These are phyloP conservation scores for Leucoraja ocellata DNA, from an alignment of 2,797 vertebrate genomes.

Conservation along the genomic window DNA sequence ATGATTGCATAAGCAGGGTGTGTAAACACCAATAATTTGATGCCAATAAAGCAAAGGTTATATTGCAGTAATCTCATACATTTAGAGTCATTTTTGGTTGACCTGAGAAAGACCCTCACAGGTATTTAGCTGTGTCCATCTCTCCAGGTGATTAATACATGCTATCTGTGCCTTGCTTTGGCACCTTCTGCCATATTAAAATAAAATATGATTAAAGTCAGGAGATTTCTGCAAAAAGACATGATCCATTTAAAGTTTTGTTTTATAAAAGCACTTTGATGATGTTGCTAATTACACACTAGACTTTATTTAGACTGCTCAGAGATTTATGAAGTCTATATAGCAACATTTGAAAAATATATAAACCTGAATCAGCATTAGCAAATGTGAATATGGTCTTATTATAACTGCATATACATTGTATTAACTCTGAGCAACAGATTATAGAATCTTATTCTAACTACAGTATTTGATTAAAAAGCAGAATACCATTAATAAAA, in stretches of 20 bases:
- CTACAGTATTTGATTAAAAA: conserved; percentile 26
- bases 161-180: background rate
- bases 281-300: background rate
- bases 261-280: conserved; percentile 29
- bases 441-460: conserved; percentile 32
- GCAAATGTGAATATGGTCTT: conserved; percentile 5
- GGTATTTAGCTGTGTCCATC: background rate
- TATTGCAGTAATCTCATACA: background rate
- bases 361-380: background rate
- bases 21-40: background rate
- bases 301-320: background rate
- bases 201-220: background rate
- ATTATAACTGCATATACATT: background rate
- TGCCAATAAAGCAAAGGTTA: conserved; percentile 21
- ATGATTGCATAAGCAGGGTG: conserved; percentile 25
- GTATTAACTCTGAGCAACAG: background rate
- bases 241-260: conserved; percentile 1
- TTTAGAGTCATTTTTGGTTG: conserved; percentile 31
- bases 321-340: conserved; percentile 1
- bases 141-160: conserved; percentile 13
- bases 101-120: background rate
- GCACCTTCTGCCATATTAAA: background rate
- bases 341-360: background rate
- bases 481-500: conserved; percentile 28
- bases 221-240: background rate